A percentile compares a stretch with the other conserved stretches of the same genome.
Evolutionary conservation across 2,113 vertebrate genomes (phyloP).

Genomic region (Chlorocebus sabaeus): DNA sequence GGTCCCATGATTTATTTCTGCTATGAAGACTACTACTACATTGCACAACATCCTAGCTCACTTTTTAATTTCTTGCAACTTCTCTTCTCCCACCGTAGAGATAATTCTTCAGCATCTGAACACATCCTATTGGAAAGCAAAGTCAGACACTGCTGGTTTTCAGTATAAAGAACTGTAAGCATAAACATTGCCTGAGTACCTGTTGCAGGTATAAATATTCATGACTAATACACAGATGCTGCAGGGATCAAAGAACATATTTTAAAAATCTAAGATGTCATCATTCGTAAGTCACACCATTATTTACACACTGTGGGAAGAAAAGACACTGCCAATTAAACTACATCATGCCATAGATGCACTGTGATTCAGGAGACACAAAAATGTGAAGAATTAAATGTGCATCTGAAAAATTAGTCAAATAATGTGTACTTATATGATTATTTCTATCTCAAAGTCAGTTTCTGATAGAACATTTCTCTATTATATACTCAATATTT

Average conservation of each 20-base stretch:
- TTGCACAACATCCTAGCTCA: neutral
- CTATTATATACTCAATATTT: neutral
- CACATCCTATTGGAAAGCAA: neutral
- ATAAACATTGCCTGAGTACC: neutral
- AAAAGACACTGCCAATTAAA: neutral
- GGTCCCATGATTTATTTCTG: neutral
- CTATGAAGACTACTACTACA: neutral
- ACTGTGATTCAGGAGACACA: neutral
- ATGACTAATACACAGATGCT: neutral
- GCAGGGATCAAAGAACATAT: neutral
- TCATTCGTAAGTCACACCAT: neutral
- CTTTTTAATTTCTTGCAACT: neutral
- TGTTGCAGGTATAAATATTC: neutral
- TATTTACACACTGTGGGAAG: neutral
- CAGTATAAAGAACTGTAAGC: neutral
- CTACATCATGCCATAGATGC: neutral
- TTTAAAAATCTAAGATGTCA: neutral
- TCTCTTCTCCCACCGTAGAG: neutral
- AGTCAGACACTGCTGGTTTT: neutral
- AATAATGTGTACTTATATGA: neutral
- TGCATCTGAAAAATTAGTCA: neutral
- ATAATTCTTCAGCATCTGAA: neutral
- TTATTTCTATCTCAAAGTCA: conserved; percentile 15
- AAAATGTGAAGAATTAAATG: neutral
- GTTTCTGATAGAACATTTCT: neutral